Conservation (phyloP, 1,140 invertebrate genomes). For the Aradophagus sp. region DNA sequence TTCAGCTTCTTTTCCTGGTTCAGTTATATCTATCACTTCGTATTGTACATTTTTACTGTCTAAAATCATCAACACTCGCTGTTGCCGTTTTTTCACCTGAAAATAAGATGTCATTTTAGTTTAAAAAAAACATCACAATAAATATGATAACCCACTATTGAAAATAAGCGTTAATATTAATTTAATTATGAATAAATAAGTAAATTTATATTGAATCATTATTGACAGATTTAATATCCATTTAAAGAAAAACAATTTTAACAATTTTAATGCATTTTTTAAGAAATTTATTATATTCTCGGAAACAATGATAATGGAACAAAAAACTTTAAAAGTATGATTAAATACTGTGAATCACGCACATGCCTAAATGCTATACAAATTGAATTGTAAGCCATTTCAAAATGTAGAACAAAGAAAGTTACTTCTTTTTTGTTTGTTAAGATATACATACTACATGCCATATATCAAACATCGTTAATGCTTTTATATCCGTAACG, state of each 20-base stretch:
- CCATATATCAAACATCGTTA: slow-evolving; percentile 15
- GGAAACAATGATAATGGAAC: not conserved
- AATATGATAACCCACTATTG: no score
- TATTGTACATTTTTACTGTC: slow-evolving; percentile 92
- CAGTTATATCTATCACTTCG: slow-evolving; percentile 93
- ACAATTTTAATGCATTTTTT: no score
- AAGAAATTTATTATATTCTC: no score
- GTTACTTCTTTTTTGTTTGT: slow-evolving; percentile 15
- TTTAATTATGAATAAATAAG: no score
- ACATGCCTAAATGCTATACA: slow-evolving; percentile 2
- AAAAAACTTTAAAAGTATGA: not conserved
- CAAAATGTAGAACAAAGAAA: not conserved
- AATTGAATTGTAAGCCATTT: slow-evolving; percentile 5
- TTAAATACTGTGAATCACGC: not conserved
- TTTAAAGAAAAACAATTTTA: no score
- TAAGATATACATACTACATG: not conserved
- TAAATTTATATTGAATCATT: no score
- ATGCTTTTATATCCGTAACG: slow-evolving; percentile 33
- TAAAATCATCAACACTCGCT: slow-evolving; percentile 92
- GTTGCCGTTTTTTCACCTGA: slow-evolving; percentile 95
- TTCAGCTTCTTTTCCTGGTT: slow-evolving; percentile 89
- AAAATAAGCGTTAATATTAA: not conserved
- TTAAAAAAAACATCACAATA: no score
- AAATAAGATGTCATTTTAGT: slow-evolving; percentile 36
- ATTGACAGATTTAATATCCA: no score